These are phyloP conservation scores for Smittia sp. DNA, from an alignment of 2,888 invertebrate species.

Conservation along the genomic window DNA sequence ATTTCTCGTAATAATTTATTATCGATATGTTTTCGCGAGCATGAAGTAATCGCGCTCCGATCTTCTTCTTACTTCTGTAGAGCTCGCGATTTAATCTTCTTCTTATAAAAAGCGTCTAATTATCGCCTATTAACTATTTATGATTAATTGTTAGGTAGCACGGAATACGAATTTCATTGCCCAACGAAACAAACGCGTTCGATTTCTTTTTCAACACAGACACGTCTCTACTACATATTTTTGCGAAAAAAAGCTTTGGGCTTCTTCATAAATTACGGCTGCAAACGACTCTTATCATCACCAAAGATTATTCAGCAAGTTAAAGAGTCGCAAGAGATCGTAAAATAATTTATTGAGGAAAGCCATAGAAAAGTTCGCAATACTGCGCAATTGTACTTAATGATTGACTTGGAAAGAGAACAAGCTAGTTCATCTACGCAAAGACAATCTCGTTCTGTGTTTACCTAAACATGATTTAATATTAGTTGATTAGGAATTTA, in stretches of 20 bases:
- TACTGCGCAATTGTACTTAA: conserved; percentile 16
- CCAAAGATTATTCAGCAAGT: not conserved
- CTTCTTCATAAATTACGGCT: too few relatives aligned
- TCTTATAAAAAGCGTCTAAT: conserved; percentile 18
- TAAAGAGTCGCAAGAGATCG: not conserved
- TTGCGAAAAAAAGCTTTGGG: not conserved
- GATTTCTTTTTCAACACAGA: not conserved
- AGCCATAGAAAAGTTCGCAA: not conserved
- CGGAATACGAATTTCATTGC: conserved; percentile 25
- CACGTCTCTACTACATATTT: not conserved
- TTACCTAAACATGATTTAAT: not conserved
- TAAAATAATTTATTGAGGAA: too few relatives aligned
- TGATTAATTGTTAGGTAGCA: conserved; percentile 37
- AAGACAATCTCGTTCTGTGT: conserved; percentile 24
- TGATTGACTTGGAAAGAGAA: not conserved
- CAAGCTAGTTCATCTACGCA: conserved; percentile 11
- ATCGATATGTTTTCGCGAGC: not conserved
- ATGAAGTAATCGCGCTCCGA: not conserved
- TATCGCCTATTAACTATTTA: conserved; percentile 34
- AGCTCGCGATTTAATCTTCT: not conserved
- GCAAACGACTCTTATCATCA: not conserved
- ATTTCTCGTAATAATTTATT: conserved; percentile 41
- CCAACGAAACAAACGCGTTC: not conserved
- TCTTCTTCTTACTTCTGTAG: not conserved
- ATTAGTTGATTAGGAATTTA: conserved; percentile 23